Evolutionary conservation across 1,140 invertebrate species (phyloP).

Genomic region (Ips typographus): DNA sequence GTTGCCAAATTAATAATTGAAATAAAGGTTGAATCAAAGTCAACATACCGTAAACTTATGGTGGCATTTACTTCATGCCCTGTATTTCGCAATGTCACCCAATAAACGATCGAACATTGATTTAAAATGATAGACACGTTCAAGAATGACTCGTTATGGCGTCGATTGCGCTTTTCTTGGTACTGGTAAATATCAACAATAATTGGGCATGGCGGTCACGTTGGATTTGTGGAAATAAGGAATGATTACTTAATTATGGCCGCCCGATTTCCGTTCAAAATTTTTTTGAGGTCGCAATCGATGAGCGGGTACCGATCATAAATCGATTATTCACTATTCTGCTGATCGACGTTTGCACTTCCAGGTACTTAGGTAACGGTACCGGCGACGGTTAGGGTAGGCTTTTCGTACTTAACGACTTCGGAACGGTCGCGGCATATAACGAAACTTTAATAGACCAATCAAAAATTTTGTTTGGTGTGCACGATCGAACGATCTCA

Average conservation of each 20-base stretch:
- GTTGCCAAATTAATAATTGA: too few species aligned
- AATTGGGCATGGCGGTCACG: slow-evolving; percentile 18
- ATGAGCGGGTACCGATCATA: slow-evolving; percentile 4
- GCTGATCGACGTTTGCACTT: too few species aligned
- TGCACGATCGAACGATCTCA: not conserved
- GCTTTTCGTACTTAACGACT: too few species aligned
- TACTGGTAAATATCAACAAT: slow-evolving; percentile 29
- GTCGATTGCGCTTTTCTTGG: slow-evolving; percentile 18
- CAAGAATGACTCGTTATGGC: slow-evolving; percentile 9
- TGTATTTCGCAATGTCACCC: slow-evolving; percentile 25
- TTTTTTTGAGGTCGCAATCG: slow-evolving; percentile 16
- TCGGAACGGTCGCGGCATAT: too few species aligned
- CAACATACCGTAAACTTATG: too few species aligned
- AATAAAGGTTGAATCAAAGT: too few species aligned
- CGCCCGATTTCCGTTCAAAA: slow-evolving; percentile 24
- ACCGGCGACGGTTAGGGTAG: too few species aligned
- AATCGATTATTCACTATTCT: not conserved
- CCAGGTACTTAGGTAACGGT: too few species aligned
- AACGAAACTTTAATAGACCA: too few species aligned
- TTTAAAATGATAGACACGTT: slow-evolving; percentile 16
- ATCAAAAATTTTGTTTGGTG: too few species aligned
- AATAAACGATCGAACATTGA: slow-evolving; percentile 13
- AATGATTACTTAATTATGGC: slow-evolving; percentile 29
- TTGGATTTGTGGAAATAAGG: slow-evolving; percentile 29
- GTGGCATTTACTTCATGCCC: too few species aligned